Base-by-base conservation (phyloP, 2,888 invertebrate species). In the Drosophila fulvimacula region DNA sequence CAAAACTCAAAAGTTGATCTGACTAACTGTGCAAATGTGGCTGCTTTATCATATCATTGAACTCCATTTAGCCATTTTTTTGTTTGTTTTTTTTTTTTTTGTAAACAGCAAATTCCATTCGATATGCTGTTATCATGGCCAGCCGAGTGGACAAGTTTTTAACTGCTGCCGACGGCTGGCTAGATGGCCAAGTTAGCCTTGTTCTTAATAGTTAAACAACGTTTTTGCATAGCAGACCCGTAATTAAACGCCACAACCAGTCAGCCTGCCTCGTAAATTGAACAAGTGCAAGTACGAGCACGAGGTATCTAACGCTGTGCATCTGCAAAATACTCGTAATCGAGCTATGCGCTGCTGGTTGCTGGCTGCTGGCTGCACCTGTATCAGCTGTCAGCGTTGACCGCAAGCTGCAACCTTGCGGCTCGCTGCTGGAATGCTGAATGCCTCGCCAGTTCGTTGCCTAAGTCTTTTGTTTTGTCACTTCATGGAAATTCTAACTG, bases 171-270 rank as follows among this genome's bases (percentile, higher is more conserved):
- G 64, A 13, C 21, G 21, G 19, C 57, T 61, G 75, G 57, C 41
- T 42, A 74, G 65, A 39, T 65, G 56, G 77, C 49, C 74, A 74
- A 56, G 87, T 79, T 87, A 70, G 82, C 83, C 83, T 84, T 71
- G 83, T 84, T 84, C 83, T 87, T 84, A 84, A 84, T 87, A 82
- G 88, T 73, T 60, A 58, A 76, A 64, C 66, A 71, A 55, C 58
- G 64, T 32, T 65, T 76, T 79, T 69, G 73, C 82, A 82, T 69
- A 71, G 69, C 65, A 70, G 72, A 74, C 68, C 63, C 60, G 81
- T 72, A 86, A 83, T 82, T 82, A 85, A 82, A 69, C 58, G 69
- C 66, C 65, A 15, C 49, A 32, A 15, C 42, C 42, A 21, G 19
- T 19, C 41, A 6, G 11, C 41, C 30, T 39, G 52, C 9, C 65